Base-by-base conservation (phyloP, 2,113 vertebrate genomes). In the Alethe castanea region DNA sequence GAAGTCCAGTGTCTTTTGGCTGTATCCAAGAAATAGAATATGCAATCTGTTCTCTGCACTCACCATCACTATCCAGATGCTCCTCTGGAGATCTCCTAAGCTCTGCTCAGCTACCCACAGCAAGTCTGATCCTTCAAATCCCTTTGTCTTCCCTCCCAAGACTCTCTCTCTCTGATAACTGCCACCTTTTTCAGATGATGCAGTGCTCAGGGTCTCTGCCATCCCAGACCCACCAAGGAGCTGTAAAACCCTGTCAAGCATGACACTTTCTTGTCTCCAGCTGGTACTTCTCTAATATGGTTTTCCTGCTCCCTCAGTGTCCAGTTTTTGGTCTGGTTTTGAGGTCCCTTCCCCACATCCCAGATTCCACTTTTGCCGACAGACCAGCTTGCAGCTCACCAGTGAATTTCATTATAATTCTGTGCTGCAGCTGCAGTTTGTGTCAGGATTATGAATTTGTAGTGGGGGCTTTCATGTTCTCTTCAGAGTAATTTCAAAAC, bases 371-470 rank as follows among this genome's bases (percentile, higher is more conserved):
- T 25, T 67, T 56, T 81, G 71, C 73, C 0, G 0, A 64, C n/a
- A 86, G 54, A 81, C 64, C 76, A 65, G 72, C 64, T 77, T 74
- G 52, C 74, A 26, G 67, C 31, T 90, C 0, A 0, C 76, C 72
- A 69, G 7, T 64, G 56, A 88, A 83, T 90, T 92, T 50, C 8
- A 65, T 92, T 95, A 88, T 78, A 84, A 96, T 96, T 96, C 90
- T 23, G 31, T 66, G 45, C 86, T 61, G 72, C 90, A 57, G 80
- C 88, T 93, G 77, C 33, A 19, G 57, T 93, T 96, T 92, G 61
- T 94, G 92, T 94, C 94, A 92, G 80, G 92, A 72, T 96, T 95
- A 86, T 45, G 48, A 92, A 95, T 97, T 95, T 90, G 77, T 70
- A 64, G 45, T 54, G 61, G 35, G 65, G 65, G n/a, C 42, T 94